Evolutionary conservation across 1,140 invertebrate genomes (phyloP), one percentile per base, ranked within the genome.

Genomic region (Dendrolimus kikuchii): DNA sequence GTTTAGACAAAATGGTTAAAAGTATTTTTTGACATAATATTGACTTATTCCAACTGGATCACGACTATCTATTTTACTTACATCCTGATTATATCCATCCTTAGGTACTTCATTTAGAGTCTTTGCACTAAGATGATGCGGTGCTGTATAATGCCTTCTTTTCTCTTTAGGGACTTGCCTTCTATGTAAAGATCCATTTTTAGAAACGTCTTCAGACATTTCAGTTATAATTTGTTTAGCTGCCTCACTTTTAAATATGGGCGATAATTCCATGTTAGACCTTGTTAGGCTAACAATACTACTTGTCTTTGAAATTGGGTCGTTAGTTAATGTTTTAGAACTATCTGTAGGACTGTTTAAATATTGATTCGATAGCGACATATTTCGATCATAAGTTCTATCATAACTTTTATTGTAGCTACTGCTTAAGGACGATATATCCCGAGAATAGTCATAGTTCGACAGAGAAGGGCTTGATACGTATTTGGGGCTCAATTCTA

Each of bases 61-160:
- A 23, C 1, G 23, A 23, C 23, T 23, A 23, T 23, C 23, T 7
- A 36, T 36, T 40, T 39, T 60, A 81, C 83, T 87, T 74, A 90
- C 89, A 70, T 90, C 89, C 68, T 89, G 86, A 70, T 89, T 90
- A 53, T 79, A 86, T 57, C 77, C 81, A 58, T 90, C 88, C 7
- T 88, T 87, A 43, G 89, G 88, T 62, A 89, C 76, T 66, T 89
- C 89, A 63, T 89, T 89, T 43, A 90, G 76, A n/a, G 88, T 88
- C 61, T 90, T 90, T 38, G 89, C 88, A 58, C 89, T 90, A 6
- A 90, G 69, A 75, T 90, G 90, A 71, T 92, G 90, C 6, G 95
- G 95, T 5, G 96, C 95, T 0, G 96, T 98, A 74, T 96, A 93
- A 81, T 96, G 95, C 50, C 96, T 88, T 45, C 95, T 86, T 78